Base-by-base conservation (phyloP, 30 jellyfish, hydroid and myxozoan genomes). In the Catostylus mosaicus region DNA sequence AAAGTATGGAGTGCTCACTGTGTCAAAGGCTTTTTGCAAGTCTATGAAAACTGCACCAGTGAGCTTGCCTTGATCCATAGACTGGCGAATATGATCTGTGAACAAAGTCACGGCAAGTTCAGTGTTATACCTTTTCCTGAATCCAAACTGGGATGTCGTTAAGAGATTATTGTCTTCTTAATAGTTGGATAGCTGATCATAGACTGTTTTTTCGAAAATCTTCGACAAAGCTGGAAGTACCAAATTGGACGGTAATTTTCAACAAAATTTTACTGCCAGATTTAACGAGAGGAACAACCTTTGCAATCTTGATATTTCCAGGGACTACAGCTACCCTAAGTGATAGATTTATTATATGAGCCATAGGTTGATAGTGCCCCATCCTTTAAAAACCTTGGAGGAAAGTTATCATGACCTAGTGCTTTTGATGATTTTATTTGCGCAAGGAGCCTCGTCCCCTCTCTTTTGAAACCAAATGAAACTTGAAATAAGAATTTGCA, bases 101-200 rank as follows among this genome's bases (percentile, higher is more conserved):
- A 74, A 74, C 86, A 74, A 50, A 16, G 88, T 77, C 20, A 77
- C 88, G 64, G 78, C 88, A 77, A 51, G 88, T 62, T 62, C 71
- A 8, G 84, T 79, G 26, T 40, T 79, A 79, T 61, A 56, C 35
- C 88, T 40, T 79, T n/a, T n/a, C n/a, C n/a, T n/a, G n/a, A n/a
- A n/a, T n/a, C n/a, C n/a, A n/a, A n/a, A n/a, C n/a, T n/a, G 87
- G 33, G 51, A 64, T 79, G 69, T 3, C 26, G 84, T 79, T 33
- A 64, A 77, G 66, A 77, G 27, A 1, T 77, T 62, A 79, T 79
- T 62, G 26, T 79, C 14, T 61, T 79, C 90, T 36, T 62, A 30
- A 43, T 61, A 79, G 73, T n/a, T 29, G 22, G 84, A 29, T 61
- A 79, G 7, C 40, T 79, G 90, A 2, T 63, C 84, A 54, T 79